phyloP scores from a whole-genome alignment of 2,888 invertebrate genomes.

The Perizoma affinitatum region DNA sequence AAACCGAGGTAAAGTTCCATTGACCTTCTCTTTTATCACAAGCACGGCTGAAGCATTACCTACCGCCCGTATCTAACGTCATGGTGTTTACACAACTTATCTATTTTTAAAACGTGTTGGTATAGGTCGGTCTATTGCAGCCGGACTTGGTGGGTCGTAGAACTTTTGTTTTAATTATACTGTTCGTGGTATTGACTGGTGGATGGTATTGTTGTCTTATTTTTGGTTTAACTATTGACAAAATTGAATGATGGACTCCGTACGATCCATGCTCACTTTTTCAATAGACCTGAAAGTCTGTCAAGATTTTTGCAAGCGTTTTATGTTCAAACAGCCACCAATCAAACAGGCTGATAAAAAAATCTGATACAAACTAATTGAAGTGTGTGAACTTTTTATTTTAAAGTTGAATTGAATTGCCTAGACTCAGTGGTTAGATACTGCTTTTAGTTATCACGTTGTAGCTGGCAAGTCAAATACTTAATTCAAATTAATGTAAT shows the following conservation, averaged over 20 bases:
- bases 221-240: not conserved
- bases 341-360: no score
- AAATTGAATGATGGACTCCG: not conserved
- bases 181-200: not conserved
- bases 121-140: slow-evolving; percentile 17
- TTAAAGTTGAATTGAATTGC: no score
- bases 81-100: slow-evolving; percentile 18
- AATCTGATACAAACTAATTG: no score
- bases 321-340: no score
- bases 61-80: slow-evolving; percentile 6
- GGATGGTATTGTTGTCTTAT: not conserved
- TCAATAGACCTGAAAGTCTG: no score
- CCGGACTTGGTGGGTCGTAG: not conserved
- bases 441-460: no score
- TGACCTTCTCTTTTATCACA: slow-evolving; percentile 22
- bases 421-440: no score
- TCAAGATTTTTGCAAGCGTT: no score
- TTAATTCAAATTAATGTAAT: no score
- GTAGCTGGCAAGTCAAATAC: no score
- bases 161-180: not conserved
- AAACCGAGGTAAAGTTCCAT: slow-evolving; percentile 18
- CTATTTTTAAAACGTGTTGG: slow-evolving; percentile 23
- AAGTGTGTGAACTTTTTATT: no score
- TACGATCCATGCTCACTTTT: no score
- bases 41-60: slow-evolving; percentile 3